phyloP scores from a whole-genome alignment of 2,797 vertebrate species.

The Lophura swinhoii region DNA sequence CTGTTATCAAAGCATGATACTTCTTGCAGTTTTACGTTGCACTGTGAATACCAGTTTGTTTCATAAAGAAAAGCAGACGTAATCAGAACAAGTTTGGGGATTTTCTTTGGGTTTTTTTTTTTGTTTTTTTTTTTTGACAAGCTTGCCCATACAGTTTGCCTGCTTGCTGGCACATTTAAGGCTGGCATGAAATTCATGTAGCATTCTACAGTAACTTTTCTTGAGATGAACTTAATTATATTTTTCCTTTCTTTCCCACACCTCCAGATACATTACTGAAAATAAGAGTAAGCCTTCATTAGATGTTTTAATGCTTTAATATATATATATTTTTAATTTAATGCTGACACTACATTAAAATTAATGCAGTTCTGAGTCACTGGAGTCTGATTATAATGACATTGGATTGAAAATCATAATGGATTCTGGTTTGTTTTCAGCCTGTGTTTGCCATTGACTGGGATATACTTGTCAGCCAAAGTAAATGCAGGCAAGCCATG shows the following conservation, averaged over 20 bases:
- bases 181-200: not conserved
- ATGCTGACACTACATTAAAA: not conserved
- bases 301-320: not conserved
- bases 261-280: not conserved
- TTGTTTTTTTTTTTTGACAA: not conserved
- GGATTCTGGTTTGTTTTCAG: not conserved
- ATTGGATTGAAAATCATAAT: not conserved
- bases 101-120: not conserved
- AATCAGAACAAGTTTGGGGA: not conserved
- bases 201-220: not conserved
- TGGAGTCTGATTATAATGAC: not conserved
- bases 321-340: not conserved
- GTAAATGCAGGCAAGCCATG: not conserved
- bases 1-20: not conserved
- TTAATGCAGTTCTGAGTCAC: not conserved
- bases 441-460: not conserved
- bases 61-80: not conserved
- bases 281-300: not conserved
- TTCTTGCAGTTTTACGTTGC: not conserved
- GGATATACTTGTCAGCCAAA: not conserved
- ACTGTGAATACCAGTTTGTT: not conserved
- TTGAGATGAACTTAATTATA: slow-evolving; percentile 15
- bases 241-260: slow-evolving; percentile 45
- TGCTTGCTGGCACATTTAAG: not conserved
- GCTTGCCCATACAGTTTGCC: not conserved